Conservation (phyloP, 2,797 vertebrate species). For the Myripristis murdjan region DNA sequence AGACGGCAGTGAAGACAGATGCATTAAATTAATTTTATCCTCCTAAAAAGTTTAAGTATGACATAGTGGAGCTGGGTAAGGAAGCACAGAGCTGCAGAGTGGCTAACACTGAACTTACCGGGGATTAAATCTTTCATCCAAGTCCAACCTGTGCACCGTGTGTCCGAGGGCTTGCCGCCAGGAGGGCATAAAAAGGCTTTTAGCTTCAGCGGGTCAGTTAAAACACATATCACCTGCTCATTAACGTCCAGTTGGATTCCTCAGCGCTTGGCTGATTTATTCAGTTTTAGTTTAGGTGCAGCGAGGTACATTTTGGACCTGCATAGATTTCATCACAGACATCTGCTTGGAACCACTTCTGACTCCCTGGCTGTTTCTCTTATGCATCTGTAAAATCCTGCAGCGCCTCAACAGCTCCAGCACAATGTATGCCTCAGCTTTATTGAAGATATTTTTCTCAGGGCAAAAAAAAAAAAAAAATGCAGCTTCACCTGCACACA, state of each 20-base stretch:
- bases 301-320: slow-evolving; percentile 23
- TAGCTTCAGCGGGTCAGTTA: slow-evolving; percentile 21
- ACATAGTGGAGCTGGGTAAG: background rate
- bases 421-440: too few species aligned
- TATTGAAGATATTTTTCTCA: too few species aligned
- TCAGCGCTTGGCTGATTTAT: slow-evolving; percentile 31
- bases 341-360: background rate
- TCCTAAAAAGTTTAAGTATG: background rate
- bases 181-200: slow-evolving; percentile 56
- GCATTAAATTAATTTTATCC: background rate
- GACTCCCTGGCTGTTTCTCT: too few species aligned
- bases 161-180: background rate
- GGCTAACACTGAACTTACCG: background rate
- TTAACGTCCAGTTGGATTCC: slow-evolving; percentile 37
- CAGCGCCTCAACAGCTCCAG: too few species aligned
- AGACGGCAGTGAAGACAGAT: too few species aligned
- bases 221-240: slow-evolving; percentile 37
- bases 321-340: slow-evolving; percentile 1
- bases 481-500: too few species aligned
- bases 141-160: background rate
- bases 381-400: too few species aligned
- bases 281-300: slow-evolving; percentile 19
- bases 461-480: too few species aligned
- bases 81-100: background rate
- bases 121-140: background rate